Evolutionary conservation across 2,113 vertebrate genomes (phyloP).

Genomic region (Stictonetta naevosa): DNA sequence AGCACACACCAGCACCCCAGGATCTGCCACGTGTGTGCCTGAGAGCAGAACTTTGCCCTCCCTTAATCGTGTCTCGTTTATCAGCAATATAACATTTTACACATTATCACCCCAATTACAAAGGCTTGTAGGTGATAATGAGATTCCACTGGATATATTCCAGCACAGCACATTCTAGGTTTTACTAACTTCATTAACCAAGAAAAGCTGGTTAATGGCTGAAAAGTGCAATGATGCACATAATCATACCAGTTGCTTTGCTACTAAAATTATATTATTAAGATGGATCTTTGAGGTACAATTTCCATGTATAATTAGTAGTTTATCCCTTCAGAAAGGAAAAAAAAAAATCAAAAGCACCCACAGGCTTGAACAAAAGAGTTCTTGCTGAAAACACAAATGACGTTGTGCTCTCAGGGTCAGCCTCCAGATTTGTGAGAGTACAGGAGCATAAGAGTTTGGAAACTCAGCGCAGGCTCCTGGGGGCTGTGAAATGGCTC

Average conservation of each 20-base stretch:
- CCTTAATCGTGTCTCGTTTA: neutral
- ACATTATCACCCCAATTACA: conserved; percentile 60
- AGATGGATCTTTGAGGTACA: conserved; percentile 54
- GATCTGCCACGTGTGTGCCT: neutral
- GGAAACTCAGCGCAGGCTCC: neutral
- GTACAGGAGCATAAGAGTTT: neutral
- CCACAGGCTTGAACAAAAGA: neutral
- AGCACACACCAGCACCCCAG: neutral
- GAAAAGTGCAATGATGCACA: conserved; percentile 62
- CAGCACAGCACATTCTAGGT: conserved; percentile 60
- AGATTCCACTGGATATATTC: conserved; percentile 63
- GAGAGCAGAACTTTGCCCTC: neutral
- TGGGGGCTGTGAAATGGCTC: neutral
- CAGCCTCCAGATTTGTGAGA: neutral
- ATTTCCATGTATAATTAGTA: conserved; percentile 53
- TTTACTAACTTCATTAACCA: conserved; percentile 69
- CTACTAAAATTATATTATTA: conserved; percentile 60
- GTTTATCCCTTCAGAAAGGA: neutral
- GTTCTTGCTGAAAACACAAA: neutral
- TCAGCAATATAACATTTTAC: conserved; percentile 29
- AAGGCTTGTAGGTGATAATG: conserved; percentile 65
- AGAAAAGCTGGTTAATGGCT: conserved; percentile 66
- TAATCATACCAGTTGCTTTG: conserved; percentile 67
- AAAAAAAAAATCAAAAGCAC: neutral
- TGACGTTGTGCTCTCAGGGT: neutral